Base-by-base conservation (phyloP, 2,113 vertebrate genomes). In the Chamaea fasciata region DNA sequence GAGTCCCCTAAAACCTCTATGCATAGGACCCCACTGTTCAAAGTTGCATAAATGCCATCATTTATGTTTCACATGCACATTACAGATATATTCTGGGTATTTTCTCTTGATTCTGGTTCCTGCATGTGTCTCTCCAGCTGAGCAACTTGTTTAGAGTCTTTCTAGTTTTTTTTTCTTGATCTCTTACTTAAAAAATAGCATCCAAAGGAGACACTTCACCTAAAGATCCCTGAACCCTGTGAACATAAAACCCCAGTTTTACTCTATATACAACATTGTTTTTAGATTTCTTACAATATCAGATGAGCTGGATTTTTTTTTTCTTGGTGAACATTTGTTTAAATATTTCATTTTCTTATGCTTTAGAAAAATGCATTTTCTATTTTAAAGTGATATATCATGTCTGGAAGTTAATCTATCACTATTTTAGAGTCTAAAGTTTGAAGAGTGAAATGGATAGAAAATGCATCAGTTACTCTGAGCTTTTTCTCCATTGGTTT, bases 11-110 rank as follows among this genome's bases (percentile, higher is more conserved):
- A 69, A 69, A 7, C 2, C 4, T 9, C 18, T 62, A 2, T 27
- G 53, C 1, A 0, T 41, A 42, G 15, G 18, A 77, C 7, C 3
- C 11, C 6, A 28, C 11, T 28, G 10, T 74, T 91, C 0, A 0
- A 92, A 77, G n/a, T 2, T 69, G 17, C 15, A 11, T 41, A 35
- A 14, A 22, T 59, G 56, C 22, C 60, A 62, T 26, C 7, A 59
- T 16, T 35, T 35, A 59, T 57, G 56, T n/a, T 57, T 57, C 21
- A 35, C 16, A 37, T 17, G 15, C 10, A 42, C 22, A 31, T 84
- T 80, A 49, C 19, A 69, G 13, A 62, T 28, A 69, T 7, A 42
- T 68, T 75, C 52, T 52, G 24, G 10, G 22, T n/a, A 3, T 64
- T 86, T 88, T 91, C 17, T 85, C 37, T 79, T 60, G 31, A 44